Conservation (phyloP, 2,113 vertebrate species). For the Nibea coibor region DNA sequence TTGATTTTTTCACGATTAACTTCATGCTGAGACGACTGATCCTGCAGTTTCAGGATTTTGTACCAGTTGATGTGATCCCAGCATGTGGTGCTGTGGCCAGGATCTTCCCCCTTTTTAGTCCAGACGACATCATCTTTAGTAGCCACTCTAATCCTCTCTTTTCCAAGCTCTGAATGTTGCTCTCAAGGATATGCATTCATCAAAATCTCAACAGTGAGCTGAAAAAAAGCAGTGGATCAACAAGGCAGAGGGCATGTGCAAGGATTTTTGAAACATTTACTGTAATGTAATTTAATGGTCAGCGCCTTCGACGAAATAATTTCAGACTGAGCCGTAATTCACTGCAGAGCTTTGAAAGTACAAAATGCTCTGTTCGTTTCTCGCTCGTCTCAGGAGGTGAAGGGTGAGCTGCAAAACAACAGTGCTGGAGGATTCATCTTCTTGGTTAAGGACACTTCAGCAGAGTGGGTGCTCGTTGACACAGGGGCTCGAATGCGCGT, state of each 20-base stretch:
- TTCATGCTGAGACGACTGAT: slow-evolving; percentile 30
- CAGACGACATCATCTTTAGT: slow-evolving; percentile 44
- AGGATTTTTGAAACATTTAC: slow-evolving; percentile 24
- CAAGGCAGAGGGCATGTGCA: background rate
- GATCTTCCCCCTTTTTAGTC: background rate
- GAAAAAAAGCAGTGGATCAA: background rate
- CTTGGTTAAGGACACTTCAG: slow-evolving; percentile 67
- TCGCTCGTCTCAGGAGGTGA: slow-evolving; percentile 12
- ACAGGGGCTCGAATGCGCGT: slow-evolving; percentile 44
- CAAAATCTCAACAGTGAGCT: slow-evolving; percentile 9
- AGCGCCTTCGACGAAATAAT: background rate
- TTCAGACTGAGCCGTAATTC: background rate
- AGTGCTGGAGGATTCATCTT: slow-evolving; percentile 35
- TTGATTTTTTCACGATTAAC: slow-evolving; percentile 20
- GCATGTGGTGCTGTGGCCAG: slow-evolving; percentile 46
- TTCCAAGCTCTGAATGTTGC: slow-evolving; percentile 4
- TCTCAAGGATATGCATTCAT: background rate
- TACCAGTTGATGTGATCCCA: slow-evolving; percentile 49
- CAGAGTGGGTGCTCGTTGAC: slow-evolving; percentile 54
- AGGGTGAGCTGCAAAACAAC: slow-evolving; percentile 37
- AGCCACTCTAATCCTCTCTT: slow-evolving; percentile 41
- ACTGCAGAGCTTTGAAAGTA: slow-evolving; percentile 9
- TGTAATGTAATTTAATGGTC: slow-evolving; percentile 5
- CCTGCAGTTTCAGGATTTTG: slow-evolving; percentile 27
- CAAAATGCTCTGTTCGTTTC: slow-evolving; percentile 19